Conservation (phyloP, 2,113 vertebrate genomes). For the Chlamydotis undulata region DNA sequence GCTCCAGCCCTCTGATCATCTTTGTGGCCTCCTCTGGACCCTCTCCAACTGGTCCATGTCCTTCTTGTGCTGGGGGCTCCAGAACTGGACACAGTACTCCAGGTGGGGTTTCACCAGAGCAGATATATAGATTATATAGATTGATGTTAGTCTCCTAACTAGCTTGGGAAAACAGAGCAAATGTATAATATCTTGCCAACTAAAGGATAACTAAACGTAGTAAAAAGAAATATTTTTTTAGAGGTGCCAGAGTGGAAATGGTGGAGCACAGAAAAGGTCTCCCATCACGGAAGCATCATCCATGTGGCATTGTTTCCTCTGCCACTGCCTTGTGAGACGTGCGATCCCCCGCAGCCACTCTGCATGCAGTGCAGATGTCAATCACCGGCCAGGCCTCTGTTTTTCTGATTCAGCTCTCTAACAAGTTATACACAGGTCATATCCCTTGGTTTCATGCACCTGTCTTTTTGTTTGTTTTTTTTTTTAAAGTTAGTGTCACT, state of each 20-base stretch:
- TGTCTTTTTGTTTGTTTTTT: neutral
- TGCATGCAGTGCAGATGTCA: neutral
- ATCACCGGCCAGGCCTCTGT: neutral
- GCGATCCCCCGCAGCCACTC: too few relatives aligned
- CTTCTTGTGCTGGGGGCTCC: too few relatives aligned
- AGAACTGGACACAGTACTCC: too few relatives aligned
- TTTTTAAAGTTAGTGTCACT: neutral
- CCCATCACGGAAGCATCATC: neutral
- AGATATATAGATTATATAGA: too few relatives aligned
- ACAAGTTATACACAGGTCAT: neutral
- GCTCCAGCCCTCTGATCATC: too few relatives aligned
- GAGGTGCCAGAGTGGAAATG: neutral
- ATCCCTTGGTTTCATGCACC: fast-evolving
- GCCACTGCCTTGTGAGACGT: neutral
- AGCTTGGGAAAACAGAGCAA: neutral
- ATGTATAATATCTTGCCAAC: neutral
- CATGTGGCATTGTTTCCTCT: neutral
- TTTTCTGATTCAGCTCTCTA: neutral
- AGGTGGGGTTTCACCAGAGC: too few relatives aligned
- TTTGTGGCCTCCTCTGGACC: too few relatives aligned
- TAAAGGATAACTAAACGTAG: neutral
- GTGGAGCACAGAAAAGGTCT: neutral
- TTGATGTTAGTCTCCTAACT: neutral
- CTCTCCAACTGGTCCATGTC: too few relatives aligned
- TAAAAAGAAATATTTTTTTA: neutral